These are phyloP conservation scores for Euschistus heros DNA, from an alignment of 1,140 invertebrate species.

Conservation along the genomic window DNA sequence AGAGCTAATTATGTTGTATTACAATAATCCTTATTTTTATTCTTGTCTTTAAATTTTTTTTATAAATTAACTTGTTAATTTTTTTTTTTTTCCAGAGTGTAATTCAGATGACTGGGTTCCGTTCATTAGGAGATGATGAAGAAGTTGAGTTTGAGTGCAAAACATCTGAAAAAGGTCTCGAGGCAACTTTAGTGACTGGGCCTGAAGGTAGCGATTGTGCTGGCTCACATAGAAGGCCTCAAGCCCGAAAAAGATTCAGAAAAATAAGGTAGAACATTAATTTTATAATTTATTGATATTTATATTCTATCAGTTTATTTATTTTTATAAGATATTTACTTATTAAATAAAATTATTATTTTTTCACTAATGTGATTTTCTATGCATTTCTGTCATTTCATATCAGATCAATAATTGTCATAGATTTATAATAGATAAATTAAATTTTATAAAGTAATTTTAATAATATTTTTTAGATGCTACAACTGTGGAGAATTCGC, in stretches of 20 bases:
- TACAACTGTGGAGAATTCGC: constrained; percentile 87
- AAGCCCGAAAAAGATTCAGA: constrained; percentile 64
- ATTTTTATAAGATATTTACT: too few relatives aligned
- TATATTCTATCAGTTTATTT: too few relatives aligned
- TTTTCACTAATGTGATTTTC: background rate
- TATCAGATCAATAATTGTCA: too few relatives aligned
- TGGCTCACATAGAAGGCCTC: constrained; percentile 62
- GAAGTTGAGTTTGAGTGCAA: constrained; percentile 77
- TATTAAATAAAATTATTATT: background rate
- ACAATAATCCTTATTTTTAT: too few relatives aligned
- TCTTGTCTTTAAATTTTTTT: too few relatives aligned
- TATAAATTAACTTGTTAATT: constrained; percentile 21
- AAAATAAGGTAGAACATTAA: constrained; percentile 56
- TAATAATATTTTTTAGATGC: constrained; percentile 47
- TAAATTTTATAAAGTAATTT: background rate
- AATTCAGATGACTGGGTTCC: constrained; percentile 77
- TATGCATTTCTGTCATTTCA: too few relatives aligned
- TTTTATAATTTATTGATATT: background rate
- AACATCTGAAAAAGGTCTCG: constrained; percentile 68
- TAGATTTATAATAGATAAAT: too few relatives aligned
- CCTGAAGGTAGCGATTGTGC: constrained; percentile 61
- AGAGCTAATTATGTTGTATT: too few relatives aligned
- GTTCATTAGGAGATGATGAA: constrained; percentile 75
- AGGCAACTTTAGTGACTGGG: constrained; percentile 71
- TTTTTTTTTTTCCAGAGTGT: constrained; percentile 57